phyloP scores from a whole-genome alignment of 2,888 invertebrate species.

The Heliconius hortense region DNA sequence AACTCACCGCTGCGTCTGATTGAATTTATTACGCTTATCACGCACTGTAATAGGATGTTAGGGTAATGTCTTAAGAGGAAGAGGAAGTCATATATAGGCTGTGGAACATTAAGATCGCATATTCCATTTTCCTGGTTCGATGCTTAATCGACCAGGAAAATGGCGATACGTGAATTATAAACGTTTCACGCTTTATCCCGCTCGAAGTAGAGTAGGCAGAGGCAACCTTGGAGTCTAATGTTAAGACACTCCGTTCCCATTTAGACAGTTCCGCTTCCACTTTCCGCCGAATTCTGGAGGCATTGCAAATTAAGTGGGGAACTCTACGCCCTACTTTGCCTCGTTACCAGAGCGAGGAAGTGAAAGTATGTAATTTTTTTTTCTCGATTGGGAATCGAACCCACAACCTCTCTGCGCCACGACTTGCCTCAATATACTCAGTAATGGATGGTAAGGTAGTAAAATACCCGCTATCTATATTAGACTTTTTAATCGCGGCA shows the following conservation, averaged over 20 bases:
- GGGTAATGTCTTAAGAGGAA: background rate
- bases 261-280: no score
- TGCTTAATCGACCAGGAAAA: background rate
- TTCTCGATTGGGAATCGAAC: background rate
- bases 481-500: background rate
- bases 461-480: background rate
- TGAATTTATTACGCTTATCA: background rate
- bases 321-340: no score
- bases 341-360: no score
- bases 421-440: background rate
- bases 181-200: background rate
- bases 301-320: no score
- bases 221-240: no score
- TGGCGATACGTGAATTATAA: background rate
- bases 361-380: background rate
- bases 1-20: background rate
- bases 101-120: background rate
- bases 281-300: no score
- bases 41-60: background rate
- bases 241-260: no score
- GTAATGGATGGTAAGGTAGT: no score
- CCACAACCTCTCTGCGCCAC: background rate
- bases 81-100: background rate
- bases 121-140: background rate
- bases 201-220: no score